Conservation (phyloP, 2,797 vertebrate genomes). For the Semaprochilodus insignis region DNA sequence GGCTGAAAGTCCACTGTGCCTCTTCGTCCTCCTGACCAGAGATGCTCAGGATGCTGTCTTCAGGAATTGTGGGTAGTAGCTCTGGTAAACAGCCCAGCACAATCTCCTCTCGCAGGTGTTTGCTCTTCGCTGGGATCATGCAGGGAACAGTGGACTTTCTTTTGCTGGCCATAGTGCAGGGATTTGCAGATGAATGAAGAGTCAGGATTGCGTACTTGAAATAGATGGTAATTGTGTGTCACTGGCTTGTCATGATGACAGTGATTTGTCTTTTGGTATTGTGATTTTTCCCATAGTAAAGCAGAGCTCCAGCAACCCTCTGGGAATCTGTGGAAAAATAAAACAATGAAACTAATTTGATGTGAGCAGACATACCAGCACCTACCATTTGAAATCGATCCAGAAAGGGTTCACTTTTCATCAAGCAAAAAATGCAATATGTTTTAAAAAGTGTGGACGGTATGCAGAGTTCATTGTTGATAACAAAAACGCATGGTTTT, state of each 20-base stretch:
- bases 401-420: background rate
- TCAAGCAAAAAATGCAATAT: background rate
- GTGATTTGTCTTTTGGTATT: slow-evolving; percentile 81
- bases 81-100: slow-evolving; percentile 78
- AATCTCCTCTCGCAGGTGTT: slow-evolving; percentile 85
- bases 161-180: slow-evolving; percentile 92
- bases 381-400: background rate
- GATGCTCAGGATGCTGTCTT: slow-evolving; percentile 81
- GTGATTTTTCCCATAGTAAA: slow-evolving; percentile 67
- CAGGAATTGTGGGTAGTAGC: slow-evolving; percentile 81
- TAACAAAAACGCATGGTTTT: background rate
- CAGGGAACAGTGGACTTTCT: slow-evolving; percentile 97
- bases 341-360: slow-evolving; percentile 36
- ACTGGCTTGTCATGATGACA: slow-evolving; percentile 80
- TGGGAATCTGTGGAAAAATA: slow-evolving; percentile 67
- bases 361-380: slow-evolving; percentile 25
- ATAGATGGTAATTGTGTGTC: slow-evolving; percentile 76
- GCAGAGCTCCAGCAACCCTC: slow-evolving; percentile 65
- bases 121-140: slow-evolving; percentile 96
- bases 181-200: slow-evolving; percentile 66
- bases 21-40: slow-evolving; percentile 70
- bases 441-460: background rate
- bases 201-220: slow-evolving; percentile 75
- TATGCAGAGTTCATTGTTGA: background rate
- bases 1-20: slow-evolving; percentile 70